A percentile compares a stretch with the other conserved stretches of the same genome.
These are phyloP conservation scores for Bombus sylvicola DNA, from an alignment of 1,140 invertebrate species.

Conservation along the genomic window DNA sequence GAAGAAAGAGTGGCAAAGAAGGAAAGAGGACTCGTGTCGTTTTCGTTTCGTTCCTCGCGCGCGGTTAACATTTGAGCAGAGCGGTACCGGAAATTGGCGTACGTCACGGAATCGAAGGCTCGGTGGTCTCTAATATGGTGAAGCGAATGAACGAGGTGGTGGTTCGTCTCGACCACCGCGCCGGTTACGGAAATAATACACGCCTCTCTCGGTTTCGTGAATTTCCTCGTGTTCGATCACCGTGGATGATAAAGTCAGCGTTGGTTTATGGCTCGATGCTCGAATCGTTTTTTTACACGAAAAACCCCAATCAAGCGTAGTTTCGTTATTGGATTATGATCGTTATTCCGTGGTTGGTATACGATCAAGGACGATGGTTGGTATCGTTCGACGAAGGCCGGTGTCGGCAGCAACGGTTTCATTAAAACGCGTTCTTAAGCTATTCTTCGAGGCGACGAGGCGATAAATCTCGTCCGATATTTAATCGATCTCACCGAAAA, in stretches of 20 bases:
- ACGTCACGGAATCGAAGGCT: conserved; percentile 41
- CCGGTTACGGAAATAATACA: conserved; percentile 21
- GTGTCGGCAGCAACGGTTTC: not conserved
- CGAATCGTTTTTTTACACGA: conserved; percentile 57
- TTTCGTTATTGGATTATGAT: conserved; percentile 56
- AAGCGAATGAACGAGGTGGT: conserved; percentile 30
- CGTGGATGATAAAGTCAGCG: conserved; percentile 49
- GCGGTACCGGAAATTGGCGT: conserved; percentile 59
- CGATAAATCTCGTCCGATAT: conserved; percentile 35
- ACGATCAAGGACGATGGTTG: conserved; percentile 26
- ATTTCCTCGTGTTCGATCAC: conserved; percentile 40
- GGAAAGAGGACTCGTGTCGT: conserved; percentile 31
- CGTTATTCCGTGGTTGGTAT: not conserved
- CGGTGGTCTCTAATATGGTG: conserved; percentile 12
- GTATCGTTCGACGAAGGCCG: not conserved
- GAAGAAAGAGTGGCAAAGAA: not conserved
- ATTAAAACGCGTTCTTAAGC: conserved; percentile 19
- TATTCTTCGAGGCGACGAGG: not conserved
- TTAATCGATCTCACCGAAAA: conserved; percentile 44
- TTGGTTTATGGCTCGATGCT: conserved; percentile 37
- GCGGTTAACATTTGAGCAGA: conserved; percentile 28
- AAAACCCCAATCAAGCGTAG: conserved; percentile 45
- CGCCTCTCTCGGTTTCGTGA: conserved; percentile 21
- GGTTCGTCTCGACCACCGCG: not conserved
- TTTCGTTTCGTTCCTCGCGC: conserved; percentile 46